These are phyloP conservation scores for Shinisaurus crocodilurus DNA, from an alignment of 2,113 vertebrate species.

Conservation along the genomic window DNA sequence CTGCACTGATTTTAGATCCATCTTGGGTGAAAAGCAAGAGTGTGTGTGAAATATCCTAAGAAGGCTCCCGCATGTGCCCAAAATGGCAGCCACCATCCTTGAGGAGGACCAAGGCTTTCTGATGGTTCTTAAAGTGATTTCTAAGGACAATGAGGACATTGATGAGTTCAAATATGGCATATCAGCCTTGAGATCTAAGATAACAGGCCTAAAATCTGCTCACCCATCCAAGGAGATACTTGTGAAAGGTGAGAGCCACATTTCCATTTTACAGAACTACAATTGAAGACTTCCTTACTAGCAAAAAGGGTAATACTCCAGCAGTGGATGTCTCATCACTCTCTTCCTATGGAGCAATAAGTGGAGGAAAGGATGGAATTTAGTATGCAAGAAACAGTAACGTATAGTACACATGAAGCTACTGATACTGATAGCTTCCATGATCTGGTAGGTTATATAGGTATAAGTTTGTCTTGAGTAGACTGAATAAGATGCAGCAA, in stretches of 20 bases:
- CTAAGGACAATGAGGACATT: background rate
- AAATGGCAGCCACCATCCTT: background rate
- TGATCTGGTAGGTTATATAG: background rate
- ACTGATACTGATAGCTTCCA: background rate
- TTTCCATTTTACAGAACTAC: background rate
- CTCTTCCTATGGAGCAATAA: background rate
- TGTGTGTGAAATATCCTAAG: background rate
- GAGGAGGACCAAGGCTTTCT: background rate
- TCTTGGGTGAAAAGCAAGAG: too few relatives aligned
- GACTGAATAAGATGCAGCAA: background rate
- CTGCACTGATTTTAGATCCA: background rate
- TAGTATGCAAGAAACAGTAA: too few relatives aligned
- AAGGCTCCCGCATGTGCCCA: background rate
- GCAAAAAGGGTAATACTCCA: background rate
- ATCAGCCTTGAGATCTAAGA: background rate
- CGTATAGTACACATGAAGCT: background rate
- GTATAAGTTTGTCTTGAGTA: background rate
- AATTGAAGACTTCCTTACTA: background rate
- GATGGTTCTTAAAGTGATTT: background rate
- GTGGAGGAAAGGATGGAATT: background rate
- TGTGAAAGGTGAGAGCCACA: too few relatives aligned
- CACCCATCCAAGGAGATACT: background rate
- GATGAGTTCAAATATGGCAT: background rate
- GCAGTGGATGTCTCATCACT: background rate
- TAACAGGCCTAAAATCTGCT: background rate